These are phyloP conservation scores for Hylaeus volcanicus DNA, from an alignment of 1,140 invertebrate species.

Conservation along the genomic window DNA sequence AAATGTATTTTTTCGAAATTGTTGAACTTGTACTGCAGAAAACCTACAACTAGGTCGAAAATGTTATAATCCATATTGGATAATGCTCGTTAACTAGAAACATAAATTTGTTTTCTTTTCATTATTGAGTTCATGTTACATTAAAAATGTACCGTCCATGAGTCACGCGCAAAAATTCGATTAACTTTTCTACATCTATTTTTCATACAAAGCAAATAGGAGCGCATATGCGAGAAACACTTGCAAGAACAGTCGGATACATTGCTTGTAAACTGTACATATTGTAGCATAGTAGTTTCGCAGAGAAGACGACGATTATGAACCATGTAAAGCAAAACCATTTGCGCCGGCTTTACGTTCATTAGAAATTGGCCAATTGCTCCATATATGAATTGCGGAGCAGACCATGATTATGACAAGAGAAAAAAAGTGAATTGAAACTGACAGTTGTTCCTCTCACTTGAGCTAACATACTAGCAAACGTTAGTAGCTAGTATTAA, in stretches of 20 bases:
- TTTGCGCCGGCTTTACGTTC: constrained; percentile 40
- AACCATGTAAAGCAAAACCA: constrained; percentile 17
- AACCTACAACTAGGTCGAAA: no score
- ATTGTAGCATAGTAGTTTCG: constrained; percentile 69
- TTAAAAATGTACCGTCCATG: constrained; percentile 53
- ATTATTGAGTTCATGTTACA: constrained; percentile 24
- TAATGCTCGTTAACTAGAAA: no score
- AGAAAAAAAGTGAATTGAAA: constrained; percentile 40
- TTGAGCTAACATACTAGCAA: constrained; percentile 57
- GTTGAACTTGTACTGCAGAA: no score
- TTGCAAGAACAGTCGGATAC: constrained; percentile 65
- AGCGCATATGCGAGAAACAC: constrained; percentile 34
- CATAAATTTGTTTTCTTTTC: neutral
- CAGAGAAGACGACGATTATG: constrained; percentile 43
- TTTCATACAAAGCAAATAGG: constrained; percentile 26
- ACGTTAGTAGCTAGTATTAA: constrained; percentile 51
- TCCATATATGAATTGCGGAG: constrained; percentile 40
- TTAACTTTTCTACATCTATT: constrained; percentile 35
- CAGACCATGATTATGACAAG: constrained; percentile 41
- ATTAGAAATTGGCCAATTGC: constrained; percentile 55
- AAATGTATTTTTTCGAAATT: no score
- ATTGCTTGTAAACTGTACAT: constrained; percentile 66
- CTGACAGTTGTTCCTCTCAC: constrained; percentile 62
- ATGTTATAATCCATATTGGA: no score
- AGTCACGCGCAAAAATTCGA: constrained; percentile 19